Conservation (phyloP, 1,140 invertebrate genomes). For the Andricus grossulariae region DNA sequence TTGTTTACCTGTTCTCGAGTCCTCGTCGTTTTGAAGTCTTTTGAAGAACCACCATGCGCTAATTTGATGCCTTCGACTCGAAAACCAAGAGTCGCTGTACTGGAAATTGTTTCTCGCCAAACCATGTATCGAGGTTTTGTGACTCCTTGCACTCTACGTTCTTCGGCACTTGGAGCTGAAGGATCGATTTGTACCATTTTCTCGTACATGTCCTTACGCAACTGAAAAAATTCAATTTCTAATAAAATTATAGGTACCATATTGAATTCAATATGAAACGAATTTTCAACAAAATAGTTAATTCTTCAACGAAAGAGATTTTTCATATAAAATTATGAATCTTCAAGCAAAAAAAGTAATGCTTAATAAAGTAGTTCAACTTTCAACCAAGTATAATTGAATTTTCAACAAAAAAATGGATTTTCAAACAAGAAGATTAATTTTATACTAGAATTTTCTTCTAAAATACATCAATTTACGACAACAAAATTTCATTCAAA, state of each 20-base stretch:
- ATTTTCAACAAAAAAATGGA: too few relatives aligned
- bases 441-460: too few relatives aligned
- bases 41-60: slow-evolving; percentile 90
- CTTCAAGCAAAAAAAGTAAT: too few relatives aligned
- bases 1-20: slow-evolving; percentile 80
- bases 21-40: slow-evolving; percentile 98
- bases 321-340: too few relatives aligned
- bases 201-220: slow-evolving; percentile 92
- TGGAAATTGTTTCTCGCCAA: slow-evolving; percentile 98
- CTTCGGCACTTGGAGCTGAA: slow-evolving; percentile 92
- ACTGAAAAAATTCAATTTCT: slow-evolving; percentile 65
- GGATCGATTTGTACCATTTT: slow-evolving; percentile 98
- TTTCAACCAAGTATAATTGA: too few relatives aligned
- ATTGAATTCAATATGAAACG: too few relatives aligned
- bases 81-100: slow-evolving; percentile 95
- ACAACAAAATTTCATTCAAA: too few relatives aligned
- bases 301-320: too few relatives aligned
- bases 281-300: too few relatives aligned
- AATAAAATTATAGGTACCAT: background rate
- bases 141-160: slow-evolving; percentile 90
- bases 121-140: slow-evolving; percentile 98
- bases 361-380: too few relatives aligned
- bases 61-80: slow-evolving; percentile 96
- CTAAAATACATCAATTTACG: too few relatives aligned
- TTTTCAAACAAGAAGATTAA: too few relatives aligned